Base-by-base conservation (phyloP, 2,888 invertebrate genomes). In the Rhaphigaster nebulosa region DNA sequence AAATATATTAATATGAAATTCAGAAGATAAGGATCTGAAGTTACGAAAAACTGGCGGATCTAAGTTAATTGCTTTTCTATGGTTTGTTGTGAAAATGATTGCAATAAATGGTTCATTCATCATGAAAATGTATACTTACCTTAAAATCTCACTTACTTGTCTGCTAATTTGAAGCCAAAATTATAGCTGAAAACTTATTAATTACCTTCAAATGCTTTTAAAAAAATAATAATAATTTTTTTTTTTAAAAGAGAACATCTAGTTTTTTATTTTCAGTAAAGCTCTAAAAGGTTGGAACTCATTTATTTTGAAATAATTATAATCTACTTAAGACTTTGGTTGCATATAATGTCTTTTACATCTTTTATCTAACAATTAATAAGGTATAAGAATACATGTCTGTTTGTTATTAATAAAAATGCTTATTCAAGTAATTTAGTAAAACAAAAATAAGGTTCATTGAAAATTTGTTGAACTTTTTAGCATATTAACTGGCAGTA, bases 361-460 rank as follows among this genome's bases (percentile, higher is more conserved):
- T 84, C 26, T 45, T 84, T 50, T 45, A 50, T 50, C 84, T 84
- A 84, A 84, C 15, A n/a, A 45, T n/a, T 45, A 80, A 76, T 76
- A 76, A 76, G 34, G 38, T 84, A 84, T 45, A 84, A 84, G 84
- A 84, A 84, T 84, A 84, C 84, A 84, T 45, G n/a, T 84, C 84
- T 84, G 84, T 50, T 84, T 84, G 84, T 50, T 84, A 45, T 45
- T 84, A 26, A 84, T 84, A 45, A 84, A 84, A 38, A 76, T 76
- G 70, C 65, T 76, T 65, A 23, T 84, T 50, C 84, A 84, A 84
- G 23, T 84, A 45, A 45, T 26, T n/a, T n/a, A n/a, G 8, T 45
- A 15, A 84, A 84, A 84, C 38, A 84, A 45, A 84, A 84, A 23
- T 38, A 38, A 38, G 18, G 38, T 70, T 76, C 70, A 65, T 76